A percentile compares a stretch with the other conserved stretches of the same genome.
Evolutionary conservation across 2,888 invertebrate genomes (phyloP).

Genomic region (Athrips mouffetella): DNA sequence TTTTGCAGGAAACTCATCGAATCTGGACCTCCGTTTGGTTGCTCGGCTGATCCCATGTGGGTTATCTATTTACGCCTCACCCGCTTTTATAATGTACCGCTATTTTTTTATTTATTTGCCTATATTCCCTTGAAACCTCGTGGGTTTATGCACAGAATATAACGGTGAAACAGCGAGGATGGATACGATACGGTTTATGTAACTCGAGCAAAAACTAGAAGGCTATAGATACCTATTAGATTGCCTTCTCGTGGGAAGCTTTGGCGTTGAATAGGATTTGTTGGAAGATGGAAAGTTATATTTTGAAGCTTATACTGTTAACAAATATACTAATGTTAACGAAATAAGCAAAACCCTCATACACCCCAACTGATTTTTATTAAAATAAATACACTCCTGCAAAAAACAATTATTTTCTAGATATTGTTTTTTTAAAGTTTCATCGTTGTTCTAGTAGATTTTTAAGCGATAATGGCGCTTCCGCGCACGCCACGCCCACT

Average conservation of each 20-base stretch:
- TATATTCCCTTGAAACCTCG: conserved; percentile 12
- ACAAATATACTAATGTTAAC: too few relatives aligned
- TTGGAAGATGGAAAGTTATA: background rate
- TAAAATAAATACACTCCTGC: too few relatives aligned
- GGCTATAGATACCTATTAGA: background rate
- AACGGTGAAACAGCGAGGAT: conserved; percentile 4
- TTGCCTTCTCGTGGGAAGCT: background rate
- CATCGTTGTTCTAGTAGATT: too few relatives aligned
- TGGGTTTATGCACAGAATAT: conserved; percentile 3
- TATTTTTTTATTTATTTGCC: conserved; percentile 19
- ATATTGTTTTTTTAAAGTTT: too few relatives aligned
- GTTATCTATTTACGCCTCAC: conserved; percentile 21
- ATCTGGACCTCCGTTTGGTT: conserved; percentile 13
- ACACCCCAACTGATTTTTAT: too few relatives aligned
- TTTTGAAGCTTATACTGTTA: background rate
- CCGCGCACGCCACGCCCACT: too few relatives aligned
- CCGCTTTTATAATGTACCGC: conserved; percentile 15
- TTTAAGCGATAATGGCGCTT: too few relatives aligned
- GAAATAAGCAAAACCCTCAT: too few relatives aligned
- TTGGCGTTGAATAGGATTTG: background rate
- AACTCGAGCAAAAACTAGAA: background rate
- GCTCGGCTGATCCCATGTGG: conserved; percentile 12
- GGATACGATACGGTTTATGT: background rate
- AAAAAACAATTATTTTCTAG: too few relatives aligned
- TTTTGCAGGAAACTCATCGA: conserved; percentile 15